phyloP scores from a whole-genome alignment of 2,888 invertebrate genomes.

The Melieria crassipennis region DNA sequence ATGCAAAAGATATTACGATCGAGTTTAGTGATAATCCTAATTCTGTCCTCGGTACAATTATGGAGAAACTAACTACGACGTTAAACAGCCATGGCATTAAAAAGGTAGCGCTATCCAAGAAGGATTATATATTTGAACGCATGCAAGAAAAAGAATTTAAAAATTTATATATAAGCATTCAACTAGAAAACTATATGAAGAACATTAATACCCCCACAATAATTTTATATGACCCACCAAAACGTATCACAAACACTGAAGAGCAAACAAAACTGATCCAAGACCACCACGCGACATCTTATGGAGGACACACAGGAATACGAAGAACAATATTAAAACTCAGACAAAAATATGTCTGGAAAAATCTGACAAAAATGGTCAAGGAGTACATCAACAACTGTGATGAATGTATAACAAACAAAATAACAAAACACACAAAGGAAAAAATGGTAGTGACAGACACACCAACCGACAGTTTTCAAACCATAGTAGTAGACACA shows the following conservation, averaged over 20 bases:
- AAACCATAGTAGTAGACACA: neutral
- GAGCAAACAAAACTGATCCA: constrained; percentile 2
- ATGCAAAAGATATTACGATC: too few species aligned
- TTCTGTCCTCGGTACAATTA: neutral
- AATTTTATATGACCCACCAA: constrained; percentile 7
- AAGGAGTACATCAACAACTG: constrained; percentile 9
- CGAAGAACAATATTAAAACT: constrained; percentile 15
- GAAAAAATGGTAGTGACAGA: neutral
- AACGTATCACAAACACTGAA: neutral
- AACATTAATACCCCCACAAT: constrained; percentile 2
- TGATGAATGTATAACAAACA: neutral
- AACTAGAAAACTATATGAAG: constrained; percentile 1
- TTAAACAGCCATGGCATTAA: constrained; percentile 2
- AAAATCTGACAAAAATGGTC: constrained; percentile 7
- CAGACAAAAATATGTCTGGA: constrained; percentile 11
- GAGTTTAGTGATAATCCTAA: too few species aligned
- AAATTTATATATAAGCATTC: constrained; percentile 7
- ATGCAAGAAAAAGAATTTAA: neutral
- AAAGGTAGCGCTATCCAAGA: constrained; percentile 10
- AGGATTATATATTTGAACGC: constrained; percentile 5
- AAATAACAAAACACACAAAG: neutral
- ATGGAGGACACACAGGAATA: neutral
- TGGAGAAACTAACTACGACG: constrained; percentile 14
- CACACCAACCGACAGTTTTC: neutral
- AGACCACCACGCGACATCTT: neutral